phyloP scores from a whole-genome alignment of 2,113 vertebrate species.

The Hiodon alosoides region DNA sequence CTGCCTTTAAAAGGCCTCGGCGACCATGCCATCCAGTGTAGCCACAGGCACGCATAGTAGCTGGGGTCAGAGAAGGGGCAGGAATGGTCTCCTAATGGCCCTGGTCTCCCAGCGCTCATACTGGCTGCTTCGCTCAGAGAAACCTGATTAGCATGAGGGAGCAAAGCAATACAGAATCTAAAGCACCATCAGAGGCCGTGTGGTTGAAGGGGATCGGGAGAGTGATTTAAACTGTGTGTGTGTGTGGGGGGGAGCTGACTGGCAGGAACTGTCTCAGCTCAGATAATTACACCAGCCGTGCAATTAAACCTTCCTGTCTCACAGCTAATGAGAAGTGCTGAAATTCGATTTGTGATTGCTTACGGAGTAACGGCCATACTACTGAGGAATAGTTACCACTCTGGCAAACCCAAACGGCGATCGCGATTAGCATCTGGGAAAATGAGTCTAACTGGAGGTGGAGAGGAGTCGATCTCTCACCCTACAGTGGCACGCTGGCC shows the following conservation, averaged over 20 bases:
- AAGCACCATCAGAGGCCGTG: conserved; percentile 27
- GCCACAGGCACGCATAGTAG: neutral
- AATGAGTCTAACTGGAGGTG: too few species aligned
- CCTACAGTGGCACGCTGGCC: neutral
- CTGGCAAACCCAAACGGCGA: too few species aligned
- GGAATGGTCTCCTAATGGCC: conserved; percentile 19
- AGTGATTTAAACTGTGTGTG: conserved; percentile 27
- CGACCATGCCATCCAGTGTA: neutral
- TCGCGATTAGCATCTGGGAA: too few species aligned
- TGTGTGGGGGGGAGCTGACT: conserved; percentile 35
- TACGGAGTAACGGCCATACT: neutral
- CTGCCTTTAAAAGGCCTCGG: too few species aligned
- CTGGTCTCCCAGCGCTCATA: conserved; percentile 16
- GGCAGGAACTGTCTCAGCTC: conserved; percentile 27
- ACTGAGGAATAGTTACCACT: too few species aligned
- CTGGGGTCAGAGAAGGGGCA: conserved; percentile 25
- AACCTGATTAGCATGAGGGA: conserved; percentile 26
- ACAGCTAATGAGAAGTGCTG: conserved; percentile 35
- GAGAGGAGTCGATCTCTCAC: neutral
- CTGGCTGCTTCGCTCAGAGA: conserved; percentile 27
- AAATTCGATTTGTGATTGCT: conserved; percentile 42
- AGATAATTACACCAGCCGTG: conserved; percentile 30
- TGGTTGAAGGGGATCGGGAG: conserved; percentile 16
- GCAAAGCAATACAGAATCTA: conserved; percentile 35
- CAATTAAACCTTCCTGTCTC: conserved; percentile 52